phyloP scores from a whole-genome alignment of 2,888 invertebrate species.

The Chrysolina haemoptera region DNA sequence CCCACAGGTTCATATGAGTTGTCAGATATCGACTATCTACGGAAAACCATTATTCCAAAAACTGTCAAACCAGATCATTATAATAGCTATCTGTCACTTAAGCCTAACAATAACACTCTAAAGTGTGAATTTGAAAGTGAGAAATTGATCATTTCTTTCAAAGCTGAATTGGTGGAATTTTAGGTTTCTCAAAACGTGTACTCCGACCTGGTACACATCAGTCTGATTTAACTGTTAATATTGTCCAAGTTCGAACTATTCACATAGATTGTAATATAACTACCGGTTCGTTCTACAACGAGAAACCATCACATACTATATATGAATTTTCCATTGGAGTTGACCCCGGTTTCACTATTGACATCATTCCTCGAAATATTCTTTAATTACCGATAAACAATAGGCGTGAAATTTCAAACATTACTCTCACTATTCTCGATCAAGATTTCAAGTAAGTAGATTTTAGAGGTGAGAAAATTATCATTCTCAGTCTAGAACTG shows the following conservation, averaged over 20 bases:
- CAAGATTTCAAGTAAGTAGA: not conserved
- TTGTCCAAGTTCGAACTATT: not conserved
- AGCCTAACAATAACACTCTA: not conserved
- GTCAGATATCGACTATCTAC: constrained; percentile 1
- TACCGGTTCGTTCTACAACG: not conserved
- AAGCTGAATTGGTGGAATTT: constrained; percentile 1
- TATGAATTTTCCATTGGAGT: not conserved
- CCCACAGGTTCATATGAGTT: not conserved
- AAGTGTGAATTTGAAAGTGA: not conserved
- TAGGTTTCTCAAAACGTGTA: not conserved
- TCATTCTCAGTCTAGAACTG: not conserved
- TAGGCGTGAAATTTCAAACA: not conserved
- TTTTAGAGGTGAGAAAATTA: not conserved
- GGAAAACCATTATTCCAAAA: not conserved
- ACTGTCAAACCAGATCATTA: not conserved
- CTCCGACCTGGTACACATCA: not conserved
- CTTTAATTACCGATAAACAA: not conserved
- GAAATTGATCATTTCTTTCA: not conserved
- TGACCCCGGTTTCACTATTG: not conserved
- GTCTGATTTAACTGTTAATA: not conserved
- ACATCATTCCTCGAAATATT: not conserved
- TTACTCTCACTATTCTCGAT: not conserved
- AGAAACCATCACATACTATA: not conserved
- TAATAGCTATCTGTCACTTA: not conserved
- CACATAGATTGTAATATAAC: not conserved